Evolutionary conservation across 1,140 invertebrate genomes (phyloP), one percentile per base, ranked within the genome.

Genomic region (Eumeta japonica): DNA sequence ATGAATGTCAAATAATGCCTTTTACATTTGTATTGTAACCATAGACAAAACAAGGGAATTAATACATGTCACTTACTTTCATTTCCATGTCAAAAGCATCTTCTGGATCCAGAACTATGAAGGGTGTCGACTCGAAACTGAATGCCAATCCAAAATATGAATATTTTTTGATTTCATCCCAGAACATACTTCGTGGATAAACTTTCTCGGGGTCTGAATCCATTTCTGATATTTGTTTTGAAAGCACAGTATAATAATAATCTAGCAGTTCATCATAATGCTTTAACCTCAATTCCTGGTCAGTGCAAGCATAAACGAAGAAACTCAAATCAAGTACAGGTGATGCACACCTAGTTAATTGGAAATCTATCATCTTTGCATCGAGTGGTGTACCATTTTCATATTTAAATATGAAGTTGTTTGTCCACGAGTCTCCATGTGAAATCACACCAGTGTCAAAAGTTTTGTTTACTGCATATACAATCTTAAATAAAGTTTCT

Each of bases 341-440:
- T 16, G 80, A 81, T 0, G 76, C 72, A 35, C 67, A 79, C 61
- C 84, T 89, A 1, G 81, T 56, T 29, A 88, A 46, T 65, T 88
- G 86, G 46, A 86, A 87, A 48, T 89, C 87, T 28, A 88, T 81
- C 27, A 88, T 76, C 43, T 79, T 78, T 1, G 81, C 71, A 28
- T 77, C 73, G 32, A 77, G 48, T 1, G 79, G 72, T 7, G 49
- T 39, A 9, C 52, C 48, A 5, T 71, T 46, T 3, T 59, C 46
- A 39, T 79, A 78, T 38, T 77, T 75, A 9, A 80, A 77, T 2
- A 88, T 52, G 50, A 88, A 88, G 55, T 89, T 88, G 20, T 84
- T 85, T 0, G 80, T 79, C 86, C 86, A 89, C 17, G 79, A 81
- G 58, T 89, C 87, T 1, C 87, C 86, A 39, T 88, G 85, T 5